These are phyloP conservation scores for Clistopyga incitator DNA, from an alignment of 2,888 invertebrate species.

Conservation along the genomic window DNA sequence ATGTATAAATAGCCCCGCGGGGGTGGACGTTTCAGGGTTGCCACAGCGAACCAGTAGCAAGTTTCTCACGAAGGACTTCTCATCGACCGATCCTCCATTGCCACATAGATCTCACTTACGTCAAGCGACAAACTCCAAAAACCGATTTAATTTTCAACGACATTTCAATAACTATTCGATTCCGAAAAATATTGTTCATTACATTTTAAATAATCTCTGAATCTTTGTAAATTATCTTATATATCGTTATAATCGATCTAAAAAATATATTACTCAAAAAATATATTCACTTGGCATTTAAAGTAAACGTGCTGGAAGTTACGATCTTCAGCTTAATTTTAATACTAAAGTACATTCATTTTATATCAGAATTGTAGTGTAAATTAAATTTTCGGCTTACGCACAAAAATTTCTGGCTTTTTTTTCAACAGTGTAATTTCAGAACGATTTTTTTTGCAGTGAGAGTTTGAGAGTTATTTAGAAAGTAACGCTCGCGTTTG, in stretches of 20 bases:
- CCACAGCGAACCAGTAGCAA: conserved; percentile 12
- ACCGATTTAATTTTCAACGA: background rate
- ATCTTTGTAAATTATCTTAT: background rate
- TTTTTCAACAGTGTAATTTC: background rate
- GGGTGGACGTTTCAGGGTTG: conserved; percentile 50
- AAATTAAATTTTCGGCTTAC: too few relatives aligned
- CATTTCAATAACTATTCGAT: background rate
- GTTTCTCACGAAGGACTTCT: conserved; percentile 15
- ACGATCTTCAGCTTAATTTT: too few relatives aligned
- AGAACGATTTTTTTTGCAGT: background rate
- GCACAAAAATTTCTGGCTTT: too few relatives aligned
- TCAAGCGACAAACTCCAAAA: background rate
- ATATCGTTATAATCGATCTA: too few relatives aligned
- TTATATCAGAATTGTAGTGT: too few relatives aligned
- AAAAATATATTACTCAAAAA: too few relatives aligned
- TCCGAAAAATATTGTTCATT: background rate
- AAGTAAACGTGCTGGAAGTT: too few relatives aligned
- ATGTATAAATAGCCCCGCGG: conserved; percentile 50
- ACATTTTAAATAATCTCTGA: background rate
- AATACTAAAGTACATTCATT: too few relatives aligned
- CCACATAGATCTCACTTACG: conserved; percentile 2
- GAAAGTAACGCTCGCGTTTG: conserved; percentile 24
- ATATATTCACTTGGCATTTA: too few relatives aligned
- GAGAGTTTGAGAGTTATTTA: conserved; percentile 21
- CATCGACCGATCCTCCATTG: conserved; percentile 42